These are phyloP conservation scores for Lithophane semibrunnea DNA, from an alignment of 2,888 invertebrate species.

Conservation along the genomic window DNA sequence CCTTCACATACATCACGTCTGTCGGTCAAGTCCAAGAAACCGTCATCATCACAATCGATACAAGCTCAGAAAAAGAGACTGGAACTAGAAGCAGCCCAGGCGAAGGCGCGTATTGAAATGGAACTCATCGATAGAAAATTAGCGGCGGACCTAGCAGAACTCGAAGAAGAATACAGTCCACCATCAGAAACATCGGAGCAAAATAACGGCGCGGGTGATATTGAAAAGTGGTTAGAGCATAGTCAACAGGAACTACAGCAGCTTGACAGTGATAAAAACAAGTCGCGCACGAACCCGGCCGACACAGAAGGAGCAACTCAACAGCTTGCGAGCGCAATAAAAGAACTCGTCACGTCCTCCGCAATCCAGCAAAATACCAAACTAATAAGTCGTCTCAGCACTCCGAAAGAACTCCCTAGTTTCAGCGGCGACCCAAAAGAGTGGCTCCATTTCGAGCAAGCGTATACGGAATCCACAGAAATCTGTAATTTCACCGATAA, in stretches of 20 bases:
- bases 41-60: not conserved
- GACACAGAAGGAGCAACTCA: not conserved
- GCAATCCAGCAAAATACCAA: not conserved
- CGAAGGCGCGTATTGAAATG: not conserved
- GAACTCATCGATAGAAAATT: slow-evolving; percentile 2
- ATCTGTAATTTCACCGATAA: not conserved
- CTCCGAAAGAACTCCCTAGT: not conserved
- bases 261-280: not conserved
- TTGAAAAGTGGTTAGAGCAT: not conserved
- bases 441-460: slow-evolving; percentile 33
- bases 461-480: slow-evolving; percentile 26
- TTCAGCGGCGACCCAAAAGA: slow-evolving; percentile 24
- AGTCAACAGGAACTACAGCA: slow-evolving; percentile 5
- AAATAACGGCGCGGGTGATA: slow-evolving; percentile 1
- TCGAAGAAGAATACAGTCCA: slow-evolving; percentile 3
- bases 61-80: not conserved
- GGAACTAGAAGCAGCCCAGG: slow-evolving; percentile 6
- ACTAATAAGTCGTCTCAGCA: not conserved
- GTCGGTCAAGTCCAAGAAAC: slow-evolving; percentile 1
- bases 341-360: not conserved
- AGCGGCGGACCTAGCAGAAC: not conserved
- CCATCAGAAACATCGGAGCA: not conserved
- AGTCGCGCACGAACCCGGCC: not conserved
- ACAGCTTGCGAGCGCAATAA: not conserved
- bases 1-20: not conserved